phyloP scores from a whole-genome alignment of 2,888 invertebrate genomes.

The Halocaridina rubra region DNA sequence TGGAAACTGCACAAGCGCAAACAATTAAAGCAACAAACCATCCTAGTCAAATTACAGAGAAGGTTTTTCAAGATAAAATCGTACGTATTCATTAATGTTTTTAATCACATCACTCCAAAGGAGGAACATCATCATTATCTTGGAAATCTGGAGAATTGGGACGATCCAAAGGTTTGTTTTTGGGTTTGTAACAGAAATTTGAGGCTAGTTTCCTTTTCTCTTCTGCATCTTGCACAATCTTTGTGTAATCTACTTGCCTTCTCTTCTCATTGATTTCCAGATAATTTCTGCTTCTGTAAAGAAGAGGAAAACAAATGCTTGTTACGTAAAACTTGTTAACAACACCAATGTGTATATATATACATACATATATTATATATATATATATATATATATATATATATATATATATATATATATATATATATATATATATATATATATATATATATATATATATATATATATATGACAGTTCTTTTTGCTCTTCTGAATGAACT shows the following conservation, averaged over 20 bases:
- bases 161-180: neutral
- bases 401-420: constrained; percentile 20
- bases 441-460: neutral
- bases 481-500: neutral
- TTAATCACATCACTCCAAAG: neutral
- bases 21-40: too few relatives aligned
- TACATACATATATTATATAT: neutral
- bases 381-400: constrained; percentile 2
- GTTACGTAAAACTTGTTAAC: too few relatives aligned
- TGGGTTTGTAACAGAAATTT: neutral
- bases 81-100: too few relatives aligned
- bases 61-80: too few relatives aligned
- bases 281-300: neutral
- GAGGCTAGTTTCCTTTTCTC: neutral
- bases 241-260: neutral
- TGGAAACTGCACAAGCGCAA: too few relatives aligned
- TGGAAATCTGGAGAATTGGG: neutral
- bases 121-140: neutral
- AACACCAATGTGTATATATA: neutral
- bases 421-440: neutral
- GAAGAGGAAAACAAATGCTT: neutral
- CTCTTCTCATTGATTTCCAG: neutral
- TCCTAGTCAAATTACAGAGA: too few relatives aligned
- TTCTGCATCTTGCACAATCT: neutral
- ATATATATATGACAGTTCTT: neutral